Evolutionary conservation across 1,140 invertebrate species (phyloP), one percentile per base, ranked within the genome.

Genomic region (Drosophila guanche): DNA sequence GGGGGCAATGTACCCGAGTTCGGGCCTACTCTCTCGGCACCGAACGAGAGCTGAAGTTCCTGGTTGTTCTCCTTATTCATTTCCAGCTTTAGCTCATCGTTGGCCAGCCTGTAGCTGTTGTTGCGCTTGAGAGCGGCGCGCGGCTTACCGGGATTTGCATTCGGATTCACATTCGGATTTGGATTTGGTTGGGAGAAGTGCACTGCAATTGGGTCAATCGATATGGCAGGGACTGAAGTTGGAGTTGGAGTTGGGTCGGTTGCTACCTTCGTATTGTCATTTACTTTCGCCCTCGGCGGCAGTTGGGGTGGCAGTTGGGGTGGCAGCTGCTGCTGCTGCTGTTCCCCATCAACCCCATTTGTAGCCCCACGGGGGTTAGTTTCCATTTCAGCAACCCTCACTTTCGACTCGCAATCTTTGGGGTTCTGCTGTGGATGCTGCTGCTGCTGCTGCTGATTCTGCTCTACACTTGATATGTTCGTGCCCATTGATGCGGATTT

Each of bases 61-160:
- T 42, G 70, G 47, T 90, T 90, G 47, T 90, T 90, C 62, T 90
- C 89, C 72, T 90, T 90, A 63, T 90, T 90, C 77, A 75, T 75
- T 69, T 90, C 77, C 55, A 91, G 74, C 70, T 90, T 90, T 29
- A 91, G 79, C 45, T 90, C 88, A 41, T 90, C 88, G 92, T 97
- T 97, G 1, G 96, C 96, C 90, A 96, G 94, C 65, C 96, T 94
- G 89, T 97, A 97, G 92, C 96, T 97, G 89, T 97, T 96, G 90
- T 96, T 97, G 46, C 96, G 93, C 92, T 96, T 96, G 25, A 97
- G 92, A 37, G 86, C 89, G 40, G 61, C 54, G 48, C 75, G 72
- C 50, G 76, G 22, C 51, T 57, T 73, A 53, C 52, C 65, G 53
- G 50, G 41, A 25, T 33, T 52, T 43, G 58, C 58, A 51, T 40